These are phyloP conservation scores for Leistus spinibarbis DNA, from an alignment of 2,888 invertebrate genomes.

Conservation along the genomic window DNA sequence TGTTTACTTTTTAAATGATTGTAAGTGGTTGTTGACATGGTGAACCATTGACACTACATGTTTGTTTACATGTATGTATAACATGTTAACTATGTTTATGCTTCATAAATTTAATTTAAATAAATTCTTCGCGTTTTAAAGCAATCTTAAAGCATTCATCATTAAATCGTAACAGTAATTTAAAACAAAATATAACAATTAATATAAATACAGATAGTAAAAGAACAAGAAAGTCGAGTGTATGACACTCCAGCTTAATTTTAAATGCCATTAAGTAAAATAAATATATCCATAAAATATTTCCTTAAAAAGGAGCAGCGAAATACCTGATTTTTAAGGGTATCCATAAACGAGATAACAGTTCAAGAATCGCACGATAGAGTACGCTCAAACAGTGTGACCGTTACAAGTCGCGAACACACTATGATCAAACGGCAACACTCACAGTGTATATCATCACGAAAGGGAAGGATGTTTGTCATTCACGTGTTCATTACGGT, in stretches of 20 bases:
- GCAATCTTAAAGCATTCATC: too few species aligned
- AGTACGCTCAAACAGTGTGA: neutral
- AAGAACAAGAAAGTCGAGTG: too few species aligned
- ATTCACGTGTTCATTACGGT: conserved; percentile 27
- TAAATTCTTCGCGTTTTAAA: neutral
- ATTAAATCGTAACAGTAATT: too few species aligned
- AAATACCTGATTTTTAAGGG: neutral
- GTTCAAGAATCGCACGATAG: neutral
- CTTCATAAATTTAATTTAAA: neutral
- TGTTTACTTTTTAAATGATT: neutral
- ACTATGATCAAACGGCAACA: neutral
- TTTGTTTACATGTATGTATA: neutral
- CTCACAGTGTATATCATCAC: neutral
- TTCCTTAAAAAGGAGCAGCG: neutral
- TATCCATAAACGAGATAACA: neutral
- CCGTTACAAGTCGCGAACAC: neutral
- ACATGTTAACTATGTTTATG: neutral
- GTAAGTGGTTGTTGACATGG: neutral
- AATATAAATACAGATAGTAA: too few species aligned
- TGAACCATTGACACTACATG: neutral
- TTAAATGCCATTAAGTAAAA: neutral
- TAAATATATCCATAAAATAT: neutral
- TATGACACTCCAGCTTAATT: too few species aligned
- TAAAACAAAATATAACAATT: too few species aligned
- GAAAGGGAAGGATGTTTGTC: conserved; percentile 29